Conservation (phyloP, 1,140 invertebrate genomes). For the Piezodorus guildinii region DNA sequence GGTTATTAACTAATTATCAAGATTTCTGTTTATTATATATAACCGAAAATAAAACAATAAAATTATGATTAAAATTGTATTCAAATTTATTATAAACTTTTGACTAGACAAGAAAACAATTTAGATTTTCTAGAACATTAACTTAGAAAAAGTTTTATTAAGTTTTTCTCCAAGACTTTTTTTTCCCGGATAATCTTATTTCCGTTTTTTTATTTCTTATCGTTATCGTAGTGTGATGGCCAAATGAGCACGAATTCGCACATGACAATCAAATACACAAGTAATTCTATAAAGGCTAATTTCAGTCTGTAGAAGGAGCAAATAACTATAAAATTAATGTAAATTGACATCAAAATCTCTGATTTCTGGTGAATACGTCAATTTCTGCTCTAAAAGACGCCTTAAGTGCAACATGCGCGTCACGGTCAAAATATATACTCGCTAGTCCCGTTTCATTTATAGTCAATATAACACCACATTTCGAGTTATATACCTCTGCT, state of each 20-base stretch:
- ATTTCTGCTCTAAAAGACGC: constrained; percentile 1
- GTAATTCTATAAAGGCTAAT: not conserved
- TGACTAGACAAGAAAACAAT: not conserved
- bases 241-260: constrained; percentile 2
- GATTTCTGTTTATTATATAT: no score
- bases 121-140: not conserved
- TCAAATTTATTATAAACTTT: not conserved
- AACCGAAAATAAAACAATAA: no score
- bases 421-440: not conserved
- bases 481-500: not conserved
- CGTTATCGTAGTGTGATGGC: constrained; percentile 1
- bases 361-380: not conserved
- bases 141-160: not conserved
- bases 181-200: not conserved
- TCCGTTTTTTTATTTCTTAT: not conserved
- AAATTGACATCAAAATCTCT: not conserved
- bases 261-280: not conserved
- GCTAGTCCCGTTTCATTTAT: not conserved
- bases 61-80: no score
- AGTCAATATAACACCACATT: constrained; percentile 6
- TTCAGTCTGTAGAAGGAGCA: not conserved
- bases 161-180: not conserved
- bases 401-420: not conserved
- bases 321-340: not conserved
- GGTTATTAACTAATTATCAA: no score